Evolutionary conservation across 2,888 invertebrate genomes (phyloP).

Genomic region (Heliothis peltigera): DNA sequence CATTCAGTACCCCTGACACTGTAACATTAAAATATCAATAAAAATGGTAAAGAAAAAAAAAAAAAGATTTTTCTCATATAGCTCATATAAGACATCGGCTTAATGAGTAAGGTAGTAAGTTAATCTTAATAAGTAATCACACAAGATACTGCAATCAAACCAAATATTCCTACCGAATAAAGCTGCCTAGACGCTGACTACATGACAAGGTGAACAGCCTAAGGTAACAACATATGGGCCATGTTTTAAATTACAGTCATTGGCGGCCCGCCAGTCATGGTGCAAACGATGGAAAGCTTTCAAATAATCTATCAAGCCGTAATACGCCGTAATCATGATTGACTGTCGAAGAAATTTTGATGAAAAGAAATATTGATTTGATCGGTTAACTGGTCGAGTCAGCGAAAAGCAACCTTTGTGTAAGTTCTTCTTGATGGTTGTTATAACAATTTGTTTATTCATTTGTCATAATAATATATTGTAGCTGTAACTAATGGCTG

Average conservation of each 20-base stretch:
- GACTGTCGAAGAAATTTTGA: constrained; percentile 23
- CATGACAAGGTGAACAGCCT: not conserved
- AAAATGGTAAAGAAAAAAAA: too few relatives aligned
- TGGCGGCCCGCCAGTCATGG: constrained; percentile 61
- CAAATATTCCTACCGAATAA: not conserved
- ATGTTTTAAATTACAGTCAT: constrained; percentile 62
- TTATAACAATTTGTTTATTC: too few relatives aligned
- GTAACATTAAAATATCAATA: too few relatives aligned
- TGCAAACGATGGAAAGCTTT: constrained; percentile 64
- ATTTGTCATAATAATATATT: too few relatives aligned
- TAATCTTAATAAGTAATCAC: too few relatives aligned
- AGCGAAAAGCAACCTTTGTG: not conserved
- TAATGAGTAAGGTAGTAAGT: too few relatives aligned
- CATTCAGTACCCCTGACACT: too few relatives aligned
- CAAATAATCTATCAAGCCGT: constrained; percentile 51
- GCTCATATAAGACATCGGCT: too few relatives aligned
- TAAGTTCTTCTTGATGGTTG: not conserved
- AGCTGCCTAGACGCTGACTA: not conserved
- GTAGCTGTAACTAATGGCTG: too few relatives aligned
- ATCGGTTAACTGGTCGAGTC: not conserved
- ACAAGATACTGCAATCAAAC: not conserved
- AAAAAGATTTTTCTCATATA: too few relatives aligned
- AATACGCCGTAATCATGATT: constrained; percentile 24
- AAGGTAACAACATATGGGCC: constrained; percentile 8
- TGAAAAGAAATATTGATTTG: constrained; percentile 16